phyloP scores from a whole-genome alignment of 2,113 vertebrate species.

The Hystrix cristata region DNA sequence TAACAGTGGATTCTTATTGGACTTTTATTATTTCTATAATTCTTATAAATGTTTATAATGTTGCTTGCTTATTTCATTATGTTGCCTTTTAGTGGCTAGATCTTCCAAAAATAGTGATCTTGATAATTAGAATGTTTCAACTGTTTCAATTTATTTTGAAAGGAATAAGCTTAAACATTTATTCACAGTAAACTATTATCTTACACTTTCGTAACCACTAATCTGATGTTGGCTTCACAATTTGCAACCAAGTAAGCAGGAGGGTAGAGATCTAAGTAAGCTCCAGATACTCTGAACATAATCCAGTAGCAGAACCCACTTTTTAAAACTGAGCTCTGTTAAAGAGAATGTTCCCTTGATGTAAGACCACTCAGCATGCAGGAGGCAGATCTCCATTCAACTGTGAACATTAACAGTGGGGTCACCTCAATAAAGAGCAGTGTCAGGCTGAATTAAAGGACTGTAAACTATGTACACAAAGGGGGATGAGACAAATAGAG shows the following conservation, averaged over 20 bases:
- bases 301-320: neutral
- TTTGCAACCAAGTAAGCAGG: neutral
- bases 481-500: neutral
- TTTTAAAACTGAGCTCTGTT: neutral
- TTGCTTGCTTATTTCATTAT: slow-evolving; percentile 19
- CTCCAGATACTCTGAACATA: neutral
- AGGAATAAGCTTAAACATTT: neutral
- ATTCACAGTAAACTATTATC: neutral
- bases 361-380: neutral
- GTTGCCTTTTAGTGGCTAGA: slow-evolving; percentile 15
- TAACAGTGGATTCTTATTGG: neutral
- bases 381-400: neutral
- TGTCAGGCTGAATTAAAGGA: neutral
- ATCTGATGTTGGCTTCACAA: neutral
- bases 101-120: neutral
- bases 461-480: neutral
- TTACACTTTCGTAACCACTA: neutral
- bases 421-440: neutral
- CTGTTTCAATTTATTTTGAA: neutral
- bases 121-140: neutral
- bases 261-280: neutral
- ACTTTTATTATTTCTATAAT: slow-evolving; percentile 10
- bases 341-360: neutral
- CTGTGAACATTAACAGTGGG: neutral
- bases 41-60: slow-evolving; percentile 5